These are phyloP conservation scores for Stigmatopora argus DNA, from an alignment of 2,113 vertebrate species.

Conservation along the genomic window DNA sequence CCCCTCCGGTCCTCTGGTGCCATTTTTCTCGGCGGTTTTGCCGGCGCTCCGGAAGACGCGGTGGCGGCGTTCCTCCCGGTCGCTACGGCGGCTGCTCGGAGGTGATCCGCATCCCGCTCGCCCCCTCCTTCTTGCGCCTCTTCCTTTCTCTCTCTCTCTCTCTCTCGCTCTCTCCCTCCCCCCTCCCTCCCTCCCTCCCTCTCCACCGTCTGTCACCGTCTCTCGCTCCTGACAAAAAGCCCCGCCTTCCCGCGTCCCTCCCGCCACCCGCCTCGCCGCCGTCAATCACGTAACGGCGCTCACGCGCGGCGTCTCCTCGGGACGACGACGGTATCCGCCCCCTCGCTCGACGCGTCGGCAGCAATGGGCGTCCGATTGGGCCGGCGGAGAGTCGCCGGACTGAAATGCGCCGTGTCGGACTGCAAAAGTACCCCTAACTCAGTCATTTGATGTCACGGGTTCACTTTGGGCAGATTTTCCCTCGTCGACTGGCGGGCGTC, in stretches of 20 bases:
- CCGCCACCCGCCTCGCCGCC: conserved; percentile 27
- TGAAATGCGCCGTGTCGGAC: no score
- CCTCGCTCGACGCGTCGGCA: no score
- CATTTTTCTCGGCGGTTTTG: conserved; percentile 50
- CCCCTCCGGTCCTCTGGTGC: conserved; percentile 59
- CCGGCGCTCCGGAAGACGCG: conserved; percentile 50
- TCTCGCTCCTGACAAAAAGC: conserved; percentile 17
- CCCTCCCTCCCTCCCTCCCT: conserved; percentile 12
- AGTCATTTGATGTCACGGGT: no score
- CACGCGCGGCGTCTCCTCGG: not conserved
- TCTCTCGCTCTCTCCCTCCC: conserved; percentile 1
- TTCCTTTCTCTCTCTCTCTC: conserved; percentile 9
- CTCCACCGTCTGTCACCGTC: conserved; percentile 13
- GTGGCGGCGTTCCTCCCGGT: conserved; percentile 45
- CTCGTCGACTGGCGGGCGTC: no score
- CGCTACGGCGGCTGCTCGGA: conserved; percentile 36
- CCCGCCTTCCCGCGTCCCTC: conserved; percentile 27
- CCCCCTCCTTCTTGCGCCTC: conserved; percentile 18
- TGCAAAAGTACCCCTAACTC: no score
- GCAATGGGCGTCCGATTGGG: no score
- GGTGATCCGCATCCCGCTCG: conserved; percentile 38
- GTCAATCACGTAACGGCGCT: conserved; percentile 28
- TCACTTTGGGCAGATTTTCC: no score
- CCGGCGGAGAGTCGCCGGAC: no score
- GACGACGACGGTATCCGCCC: not conserved